These are phyloP conservation scores for Patagioenas fasciata DNA, from an alignment of 2,113 vertebrate species.

Conservation along the genomic window DNA sequence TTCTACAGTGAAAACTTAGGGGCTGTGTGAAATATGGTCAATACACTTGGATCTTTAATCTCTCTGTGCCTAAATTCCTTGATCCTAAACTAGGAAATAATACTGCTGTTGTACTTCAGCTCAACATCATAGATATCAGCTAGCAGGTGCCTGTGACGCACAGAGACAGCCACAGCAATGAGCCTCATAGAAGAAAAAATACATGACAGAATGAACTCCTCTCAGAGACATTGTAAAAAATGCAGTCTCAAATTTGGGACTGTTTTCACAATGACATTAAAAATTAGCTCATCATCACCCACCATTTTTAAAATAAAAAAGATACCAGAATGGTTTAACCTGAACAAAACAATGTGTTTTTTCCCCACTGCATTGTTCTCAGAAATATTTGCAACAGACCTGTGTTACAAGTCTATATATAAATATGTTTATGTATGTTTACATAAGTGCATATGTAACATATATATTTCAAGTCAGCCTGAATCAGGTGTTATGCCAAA, in stretches of 20 bases:
- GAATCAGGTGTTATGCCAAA: not conserved
- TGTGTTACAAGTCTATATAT: not conserved
- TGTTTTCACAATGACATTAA: not conserved
- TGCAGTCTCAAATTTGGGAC: not conserved
- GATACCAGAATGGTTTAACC: not conserved
- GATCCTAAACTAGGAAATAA: not conserved
- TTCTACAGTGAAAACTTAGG: not conserved
- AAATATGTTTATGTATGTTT: not conserved
- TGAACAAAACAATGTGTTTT: not conserved
- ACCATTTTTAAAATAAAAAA: not conserved
- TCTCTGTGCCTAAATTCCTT: not conserved
- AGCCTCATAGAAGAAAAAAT: not conserved
- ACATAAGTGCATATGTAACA: accelerated
- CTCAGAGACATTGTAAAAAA: not conserved
- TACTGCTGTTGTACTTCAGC: not conserved
- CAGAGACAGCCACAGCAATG: not conserved
- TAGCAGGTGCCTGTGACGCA: not conserved
- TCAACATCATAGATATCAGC: not conserved
- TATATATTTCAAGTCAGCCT: not conserved
- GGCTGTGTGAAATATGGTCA: not conserved
- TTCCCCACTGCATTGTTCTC: not conserved
- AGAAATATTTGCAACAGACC: not conserved
- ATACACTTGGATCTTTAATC: not conserved
- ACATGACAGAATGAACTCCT: not conserved
- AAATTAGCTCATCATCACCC: not conserved